A percentile compares a stretch with the other conserved stretches of the same genome.
These are phyloP conservation scores for Phortica magna DNA, from an alignment of 2,888 invertebrate genomes.

Conservation along the genomic window DNA sequence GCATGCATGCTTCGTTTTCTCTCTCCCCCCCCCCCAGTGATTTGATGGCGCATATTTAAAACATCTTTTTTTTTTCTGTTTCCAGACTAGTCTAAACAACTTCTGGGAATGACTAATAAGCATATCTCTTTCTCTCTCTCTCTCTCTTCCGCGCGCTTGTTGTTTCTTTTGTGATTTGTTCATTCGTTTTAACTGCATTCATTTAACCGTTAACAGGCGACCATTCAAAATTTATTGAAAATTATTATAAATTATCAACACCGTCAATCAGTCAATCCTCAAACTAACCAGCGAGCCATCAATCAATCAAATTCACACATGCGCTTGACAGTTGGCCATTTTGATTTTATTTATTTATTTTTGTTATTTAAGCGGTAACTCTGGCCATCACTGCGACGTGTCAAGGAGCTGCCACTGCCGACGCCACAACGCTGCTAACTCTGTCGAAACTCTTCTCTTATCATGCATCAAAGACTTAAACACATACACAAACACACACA, in stretches of 20 bases:
- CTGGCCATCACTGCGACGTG: slow-evolving; percentile 23
- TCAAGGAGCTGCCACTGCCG: slow-evolving; percentile 7
- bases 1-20: neutral
- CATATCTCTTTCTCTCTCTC: neutral
- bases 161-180: neutral
- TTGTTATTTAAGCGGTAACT: neutral
- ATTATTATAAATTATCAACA: slow-evolving; percentile 26
- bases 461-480: slow-evolving; percentile 35
- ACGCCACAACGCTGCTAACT: slow-evolving; percentile 35
- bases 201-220: slow-evolving; percentile 20
- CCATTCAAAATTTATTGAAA: slow-evolving; percentile 6
- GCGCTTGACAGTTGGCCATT: slow-evolving; percentile 14
- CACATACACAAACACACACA: neutral
- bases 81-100: slow-evolving; percentile 3
- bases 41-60: neutral
- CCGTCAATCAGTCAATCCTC: slow-evolving; percentile 1
- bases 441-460: slow-evolving; percentile 16
- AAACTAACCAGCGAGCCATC: slow-evolving; percentile 37
- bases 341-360: too few relatives aligned
- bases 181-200: neutral
- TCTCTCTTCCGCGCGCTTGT: neutral
- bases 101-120: slow-evolving; percentile 1
- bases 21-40: neutral
- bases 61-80: neutral
- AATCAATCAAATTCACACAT: slow-evolving; percentile 51